Base-by-base conservation (phyloP, 2,797 vertebrate genomes). In the Typhlichthys subterraneus region DNA sequence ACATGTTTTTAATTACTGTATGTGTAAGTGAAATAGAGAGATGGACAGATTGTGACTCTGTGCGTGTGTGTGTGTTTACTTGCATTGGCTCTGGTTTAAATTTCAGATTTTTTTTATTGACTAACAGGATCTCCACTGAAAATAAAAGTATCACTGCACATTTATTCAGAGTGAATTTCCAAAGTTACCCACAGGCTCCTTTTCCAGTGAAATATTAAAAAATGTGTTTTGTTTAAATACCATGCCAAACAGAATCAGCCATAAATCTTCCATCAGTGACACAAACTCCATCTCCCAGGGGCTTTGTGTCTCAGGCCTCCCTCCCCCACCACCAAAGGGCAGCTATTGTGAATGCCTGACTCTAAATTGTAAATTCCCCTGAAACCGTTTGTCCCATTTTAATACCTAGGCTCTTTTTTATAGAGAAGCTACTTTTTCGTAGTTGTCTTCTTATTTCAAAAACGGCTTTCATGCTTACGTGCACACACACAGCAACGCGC, bases 191-290 rank as follows among this genome's bases (percentile, higher is more conserved):
- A 42, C 67, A 82, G 82, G 75, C 82, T 83, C 73, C 72, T 85
- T 86, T 79, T 68, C 12, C 52, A 53, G 67, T 69, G 7, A 7
- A 66, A 73, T 82, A 83, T 87, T 84, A 82, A 83, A 84, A 77
- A 84, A n/a, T 82, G 81, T 86, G 76, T 77, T 85, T 84, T 86
- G 83, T 86, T 88, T 89, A 85, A 89, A 90, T 89, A 86, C 80
- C 88, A 89, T 82, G 83, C 72, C 78, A 76, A 79, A 87, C 84
- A 86, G 79, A 88, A 86, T 84, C 79, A 85, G 80, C 56, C 81
- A 88, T 90, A 89, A 89, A 90, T 90, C 88, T 89, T 89, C 74
- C 57, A 42, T 42, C 38, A 42, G 38, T 9, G 38, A 42, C 38
- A 42, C 38, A 7, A 42, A 42, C 38, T 65, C 38, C 19, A n/a